Base-by-base conservation (phyloP, 2,888 invertebrate genomes). In the Hypsopygia costalis region DNA sequence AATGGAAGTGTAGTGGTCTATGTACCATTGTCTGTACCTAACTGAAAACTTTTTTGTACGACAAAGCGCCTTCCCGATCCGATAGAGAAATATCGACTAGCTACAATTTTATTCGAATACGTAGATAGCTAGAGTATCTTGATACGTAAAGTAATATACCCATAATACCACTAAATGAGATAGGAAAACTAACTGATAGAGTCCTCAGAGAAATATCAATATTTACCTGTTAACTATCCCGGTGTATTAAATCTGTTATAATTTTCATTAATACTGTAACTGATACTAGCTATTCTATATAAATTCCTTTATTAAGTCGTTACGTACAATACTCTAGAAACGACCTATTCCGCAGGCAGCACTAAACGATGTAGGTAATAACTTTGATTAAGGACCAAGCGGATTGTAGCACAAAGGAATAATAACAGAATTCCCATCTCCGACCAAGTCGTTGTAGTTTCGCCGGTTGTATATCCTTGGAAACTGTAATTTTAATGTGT, bases 401-500 rank as follows among this genome's bases (percentile, higher is more conserved):
- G 62, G 69, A 65, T 62, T 62, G 64, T 59, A 77, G 58, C 80
- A 75, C 82, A 76, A 73, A 81, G 82, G 82, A 81, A 81, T 81
- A 83, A 83, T 86, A 85, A 80, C 78, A 62, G 59, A 73, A 75
- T 74, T 72, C 79, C 72, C 72, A 67, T 77, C 77, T 72, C 67
- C 64, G 62, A 60, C 71, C 73, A 76, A 77, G 73, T 78, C 76
- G 72, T 74, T 70, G 69, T 72, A 74, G 76, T 75, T 75, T 72
- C 65, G 61, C 64, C 67, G 62, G 68, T 65, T 68, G 68, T 62
- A 58, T 72, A 74, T 76, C 74, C 82, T 83, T 81, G 77, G 80
- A 78, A 81, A 85, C 78, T 81, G 77, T 83, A 81, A 85, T 83
- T 85, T 83, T 85, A 86, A 87, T 86, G 81, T 81, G 79, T 80